phyloP scores from a whole-genome alignment of 2,113 vertebrate species.

The Tonatia bakeri region DNA sequence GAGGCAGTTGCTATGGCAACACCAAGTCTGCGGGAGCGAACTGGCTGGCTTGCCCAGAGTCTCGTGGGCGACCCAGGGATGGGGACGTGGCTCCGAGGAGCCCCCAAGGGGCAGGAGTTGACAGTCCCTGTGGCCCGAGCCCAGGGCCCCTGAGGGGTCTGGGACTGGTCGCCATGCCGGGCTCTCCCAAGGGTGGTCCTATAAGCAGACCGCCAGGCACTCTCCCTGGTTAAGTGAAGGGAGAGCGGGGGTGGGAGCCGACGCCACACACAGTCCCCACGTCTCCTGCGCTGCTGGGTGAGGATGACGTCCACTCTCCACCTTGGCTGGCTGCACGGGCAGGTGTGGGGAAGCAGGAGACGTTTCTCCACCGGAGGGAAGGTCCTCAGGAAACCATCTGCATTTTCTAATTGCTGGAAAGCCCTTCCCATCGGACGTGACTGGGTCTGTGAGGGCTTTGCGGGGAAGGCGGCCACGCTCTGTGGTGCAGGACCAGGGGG shows the following conservation, averaged over 20 bases:
- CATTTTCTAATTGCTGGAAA: not conserved
- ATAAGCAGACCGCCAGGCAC: not conserved
- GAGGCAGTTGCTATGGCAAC: conserved; percentile 48
- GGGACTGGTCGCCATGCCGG: not conserved
- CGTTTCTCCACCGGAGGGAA: not conserved
- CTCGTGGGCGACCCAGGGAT: not conserved
- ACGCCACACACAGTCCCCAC: not conserved
- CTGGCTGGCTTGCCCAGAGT: not conserved
- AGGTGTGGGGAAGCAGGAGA: not conserved
- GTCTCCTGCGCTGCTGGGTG: not conserved
- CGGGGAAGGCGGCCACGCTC: fast-evolving
- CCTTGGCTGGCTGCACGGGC: not conserved
- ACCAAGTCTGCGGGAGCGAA: not conserved
- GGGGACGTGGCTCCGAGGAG: not conserved
- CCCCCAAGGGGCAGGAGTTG: not conserved
- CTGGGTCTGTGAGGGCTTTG: not conserved
- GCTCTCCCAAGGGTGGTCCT: not conserved
- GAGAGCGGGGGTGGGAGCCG: too few species aligned
- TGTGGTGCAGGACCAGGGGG: not conserved
- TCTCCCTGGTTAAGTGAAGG: not conserved
- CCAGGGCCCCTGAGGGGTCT: not conserved
- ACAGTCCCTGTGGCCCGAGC: not conserved
- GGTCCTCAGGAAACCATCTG: not conserved
- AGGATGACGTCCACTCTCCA: not conserved
- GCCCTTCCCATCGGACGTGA: not conserved